Percentiles rank a stretch among this genome's conserved stretches.
These are phyloP conservation scores for Notodonta dromedarius DNA, from an alignment of 2,888 invertebrate species.

Conservation along the genomic window DNA sequence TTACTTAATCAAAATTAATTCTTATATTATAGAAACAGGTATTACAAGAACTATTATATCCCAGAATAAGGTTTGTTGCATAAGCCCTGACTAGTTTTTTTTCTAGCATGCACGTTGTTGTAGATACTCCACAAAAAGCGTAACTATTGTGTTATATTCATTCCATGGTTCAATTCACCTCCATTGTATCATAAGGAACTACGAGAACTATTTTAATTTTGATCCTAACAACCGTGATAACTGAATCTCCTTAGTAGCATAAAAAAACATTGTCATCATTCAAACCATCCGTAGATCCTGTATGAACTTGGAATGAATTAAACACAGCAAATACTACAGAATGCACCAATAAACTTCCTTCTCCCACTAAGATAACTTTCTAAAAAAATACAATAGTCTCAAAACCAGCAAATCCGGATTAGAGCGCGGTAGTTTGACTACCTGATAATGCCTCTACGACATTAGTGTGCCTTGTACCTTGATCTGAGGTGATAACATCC, in stretches of 20 bases:
- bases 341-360: constrained; percentile 9
- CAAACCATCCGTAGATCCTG: constrained; percentile 1
- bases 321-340: background rate
- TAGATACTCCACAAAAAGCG: no score
- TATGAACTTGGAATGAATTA: background rate
- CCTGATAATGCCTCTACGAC: constrained; percentile 45
- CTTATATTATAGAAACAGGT: no score
- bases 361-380: constrained; percentile 20
- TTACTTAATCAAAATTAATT: no score
- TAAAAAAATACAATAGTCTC: constrained; percentile 20
- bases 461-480: constrained; percentile 46
- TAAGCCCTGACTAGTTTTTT: no score
- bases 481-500: constrained; percentile 48
- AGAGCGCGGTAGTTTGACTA: constrained; percentile 19
- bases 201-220: background rate
- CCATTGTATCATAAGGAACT: background rate
- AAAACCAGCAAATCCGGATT: constrained; percentile 29
- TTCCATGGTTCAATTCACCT: background rate
- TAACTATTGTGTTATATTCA: no score
- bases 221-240: background rate
- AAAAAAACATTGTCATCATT: background rate
- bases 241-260: background rate
- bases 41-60: no score
- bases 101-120: no score
- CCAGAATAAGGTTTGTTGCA: no score